A percentile compares a stretch with the other conserved stretches of the same genome.
These are phyloP conservation scores for Lasioglossum oenotherae DNA, from an alignment of 2,888 invertebrate genomes.

Conservation along the genomic window DNA sequence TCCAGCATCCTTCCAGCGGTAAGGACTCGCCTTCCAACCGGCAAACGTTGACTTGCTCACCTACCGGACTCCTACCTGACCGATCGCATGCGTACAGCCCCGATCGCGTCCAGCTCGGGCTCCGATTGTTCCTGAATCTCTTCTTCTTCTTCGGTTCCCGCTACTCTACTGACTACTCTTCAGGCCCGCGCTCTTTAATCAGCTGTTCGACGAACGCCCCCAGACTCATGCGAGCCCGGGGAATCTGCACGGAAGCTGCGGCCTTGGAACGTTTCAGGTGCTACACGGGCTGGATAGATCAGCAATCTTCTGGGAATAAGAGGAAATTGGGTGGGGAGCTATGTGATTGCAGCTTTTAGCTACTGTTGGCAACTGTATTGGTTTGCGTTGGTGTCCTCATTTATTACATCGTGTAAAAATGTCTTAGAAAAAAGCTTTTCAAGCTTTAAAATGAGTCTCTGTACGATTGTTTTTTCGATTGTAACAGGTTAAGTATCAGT, in stretches of 20 bases:
- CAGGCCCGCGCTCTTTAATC: conserved; percentile 36
- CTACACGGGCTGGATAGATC: background rate
- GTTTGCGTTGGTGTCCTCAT: background rate
- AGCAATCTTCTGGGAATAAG: background rate
- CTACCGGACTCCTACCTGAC: conserved; percentile 75
- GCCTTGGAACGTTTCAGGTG: background rate
- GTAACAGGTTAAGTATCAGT: no score
- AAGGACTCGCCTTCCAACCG: conserved; percentile 71
- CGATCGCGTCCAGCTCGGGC: conserved; percentile 50
- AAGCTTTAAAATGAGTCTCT: no score
- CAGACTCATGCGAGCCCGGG: background rate
- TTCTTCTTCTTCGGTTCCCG: conserved; percentile 29
- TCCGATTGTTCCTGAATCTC: conserved; percentile 40
- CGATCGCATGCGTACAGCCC: conserved; percentile 66
- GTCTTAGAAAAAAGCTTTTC: no score
- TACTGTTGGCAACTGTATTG: no score
- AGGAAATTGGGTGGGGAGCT: background rate
- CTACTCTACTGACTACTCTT: conserved; percentile 19
- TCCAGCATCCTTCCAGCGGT: conserved; percentile 78
- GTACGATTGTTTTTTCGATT: no score
- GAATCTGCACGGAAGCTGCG: background rate
- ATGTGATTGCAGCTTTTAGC: no score
- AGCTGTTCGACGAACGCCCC: conserved; percentile 25
- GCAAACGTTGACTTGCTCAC: conserved; percentile 62
- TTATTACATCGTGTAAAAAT: no score